Conservation (phyloP, 2,888 invertebrate genomes). For the Eupithecia insigniata region DNA sequence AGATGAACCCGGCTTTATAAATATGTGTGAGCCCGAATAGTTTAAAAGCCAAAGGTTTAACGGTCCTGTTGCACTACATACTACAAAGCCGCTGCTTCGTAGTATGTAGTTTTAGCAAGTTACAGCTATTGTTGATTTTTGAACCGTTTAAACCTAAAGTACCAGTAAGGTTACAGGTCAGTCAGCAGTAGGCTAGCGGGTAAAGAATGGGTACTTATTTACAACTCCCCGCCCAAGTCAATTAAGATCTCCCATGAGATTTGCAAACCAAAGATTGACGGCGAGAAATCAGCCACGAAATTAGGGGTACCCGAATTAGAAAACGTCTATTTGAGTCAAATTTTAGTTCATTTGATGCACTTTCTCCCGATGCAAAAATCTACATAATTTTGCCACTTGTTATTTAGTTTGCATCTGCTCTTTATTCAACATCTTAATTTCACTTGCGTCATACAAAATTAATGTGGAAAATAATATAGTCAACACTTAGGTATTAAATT, state of each 20-base stretch:
- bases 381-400: conserved; percentile 35
- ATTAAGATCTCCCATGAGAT: conserved; percentile 2
- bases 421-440: conserved; percentile 27
- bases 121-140: not conserved
- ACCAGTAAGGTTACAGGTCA: not conserved
- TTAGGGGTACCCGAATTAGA: conserved; percentile 26
- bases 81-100: not conserved
- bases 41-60: not conserved
- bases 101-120: not conserved
- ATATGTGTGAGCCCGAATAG: not conserved
- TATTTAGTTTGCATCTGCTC: conserved; percentile 28
- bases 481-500: not conserved
- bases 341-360: conserved; percentile 33
- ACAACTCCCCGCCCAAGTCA: not conserved
- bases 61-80: not conserved
- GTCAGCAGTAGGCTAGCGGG: not conserved
- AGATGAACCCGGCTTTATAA: not conserved
- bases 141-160: not conserved
- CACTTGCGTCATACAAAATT: conserved; percentile 8
- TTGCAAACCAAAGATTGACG: conserved; percentile 5
- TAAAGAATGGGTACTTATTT: not conserved
- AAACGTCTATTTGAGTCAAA: conserved; percentile 31
- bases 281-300: conserved; percentile 19
- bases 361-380: conserved; percentile 38
- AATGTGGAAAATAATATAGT: not conserved